Conservation (phyloP, 2,797 vertebrate genomes). For the Chanos chanos region DNA sequence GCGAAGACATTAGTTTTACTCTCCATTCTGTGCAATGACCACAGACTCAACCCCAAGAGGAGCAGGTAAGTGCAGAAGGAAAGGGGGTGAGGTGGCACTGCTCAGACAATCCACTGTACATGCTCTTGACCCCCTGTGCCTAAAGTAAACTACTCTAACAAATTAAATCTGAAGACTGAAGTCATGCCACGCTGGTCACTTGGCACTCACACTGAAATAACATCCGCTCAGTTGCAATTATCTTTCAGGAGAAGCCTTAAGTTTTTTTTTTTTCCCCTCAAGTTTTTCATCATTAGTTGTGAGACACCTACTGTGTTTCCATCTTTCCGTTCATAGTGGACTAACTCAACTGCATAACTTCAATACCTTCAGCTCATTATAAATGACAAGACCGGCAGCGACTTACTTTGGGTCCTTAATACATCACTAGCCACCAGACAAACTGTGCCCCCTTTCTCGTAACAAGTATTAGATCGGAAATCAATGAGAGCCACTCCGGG, state of each 20-base stretch:
- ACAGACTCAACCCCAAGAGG: constrained; percentile 5
- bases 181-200: too few relatives aligned
- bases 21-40: background rate
- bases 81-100: background rate
- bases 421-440: constrained; percentile 49
- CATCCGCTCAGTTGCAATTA: too few relatives aligned
- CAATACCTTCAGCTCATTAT: background rate
- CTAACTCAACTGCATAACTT: background rate
- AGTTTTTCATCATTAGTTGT: too few relatives aligned
- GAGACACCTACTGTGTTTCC: too few relatives aligned
- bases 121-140: background rate
- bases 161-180: too few relatives aligned
- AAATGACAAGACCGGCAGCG: constrained; percentile 30
- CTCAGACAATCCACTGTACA: background rate
- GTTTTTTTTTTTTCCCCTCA: too few relatives aligned
- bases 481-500: constrained; percentile 45
- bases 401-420: constrained; percentile 34
- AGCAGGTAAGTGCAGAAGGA: constrained; percentile 8
- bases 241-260: too few relatives aligned
- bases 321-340: too few relatives aligned
- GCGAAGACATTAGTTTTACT: constrained; percentile 1
- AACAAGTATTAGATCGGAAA: constrained; percentile 53
- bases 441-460: constrained; percentile 46
- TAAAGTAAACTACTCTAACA: background rate
- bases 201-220: too few relatives aligned